Conservation (phyloP, 23 tunicate genomes). For the Trididemnum miniatum region DNA sequence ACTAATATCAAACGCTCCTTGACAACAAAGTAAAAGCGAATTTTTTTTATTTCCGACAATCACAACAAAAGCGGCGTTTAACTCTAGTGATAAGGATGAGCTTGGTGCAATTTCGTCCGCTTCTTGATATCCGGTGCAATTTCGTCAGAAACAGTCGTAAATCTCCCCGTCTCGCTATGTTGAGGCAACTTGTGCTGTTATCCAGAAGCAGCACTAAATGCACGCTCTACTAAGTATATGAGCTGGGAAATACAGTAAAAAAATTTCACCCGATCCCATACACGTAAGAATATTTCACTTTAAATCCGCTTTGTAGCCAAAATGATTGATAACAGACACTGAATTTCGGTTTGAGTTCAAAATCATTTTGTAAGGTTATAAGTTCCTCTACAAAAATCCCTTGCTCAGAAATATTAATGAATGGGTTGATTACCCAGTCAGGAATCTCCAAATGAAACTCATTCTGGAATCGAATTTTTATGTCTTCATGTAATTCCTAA, state of each 20-base stretch:
- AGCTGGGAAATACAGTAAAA: background rate
- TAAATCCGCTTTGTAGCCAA: background rate
- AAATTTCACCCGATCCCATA: background rate
- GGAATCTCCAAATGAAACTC: too few relatives aligned
- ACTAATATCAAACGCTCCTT: conserved; percentile 2
- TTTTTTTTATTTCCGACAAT: background rate
- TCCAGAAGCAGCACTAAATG: conserved; percentile 10
- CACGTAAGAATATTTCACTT: background rate
- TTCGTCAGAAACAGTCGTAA: conserved; percentile 11
- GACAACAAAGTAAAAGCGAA: conserved; percentile 16
- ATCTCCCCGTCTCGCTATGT: conserved; percentile 15
- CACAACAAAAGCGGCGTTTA: background rate
- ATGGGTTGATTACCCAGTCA: too few relatives aligned
- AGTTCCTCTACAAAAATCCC: too few relatives aligned
- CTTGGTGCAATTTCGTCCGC: conserved; percentile 9
- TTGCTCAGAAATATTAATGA: too few relatives aligned
- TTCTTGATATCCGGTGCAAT: conserved; percentile 1
- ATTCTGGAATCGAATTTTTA: too few relatives aligned
- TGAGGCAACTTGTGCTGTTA: background rate
- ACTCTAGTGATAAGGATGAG: conserved; percentile 13
- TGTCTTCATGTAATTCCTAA: too few relatives aligned
- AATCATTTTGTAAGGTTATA: too few relatives aligned
- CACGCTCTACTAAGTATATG: conserved; percentile 10
- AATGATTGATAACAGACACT: conserved; percentile 1
- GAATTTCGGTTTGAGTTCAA: conserved; percentile 14